Percentiles rank a stretch among this genome's conserved stretches.
Conservation (phyloP, 2,888 invertebrate species). For the Ypsolopha scabrella region DNA sequence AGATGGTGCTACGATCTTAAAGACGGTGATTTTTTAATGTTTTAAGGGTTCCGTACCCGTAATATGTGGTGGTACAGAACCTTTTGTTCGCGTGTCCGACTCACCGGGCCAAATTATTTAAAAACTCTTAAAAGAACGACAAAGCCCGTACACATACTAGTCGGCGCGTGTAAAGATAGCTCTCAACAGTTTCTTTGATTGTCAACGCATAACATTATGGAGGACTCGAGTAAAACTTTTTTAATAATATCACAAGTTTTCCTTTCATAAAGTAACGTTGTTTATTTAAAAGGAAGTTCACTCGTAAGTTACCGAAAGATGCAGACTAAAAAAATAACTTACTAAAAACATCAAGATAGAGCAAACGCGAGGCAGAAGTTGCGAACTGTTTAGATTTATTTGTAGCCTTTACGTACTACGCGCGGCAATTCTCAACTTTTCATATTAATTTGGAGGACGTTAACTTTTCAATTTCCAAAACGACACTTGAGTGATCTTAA, state of each 20-base stretch:
- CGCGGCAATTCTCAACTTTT: conserved; percentile 14
- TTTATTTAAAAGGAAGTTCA: conserved; percentile 1
- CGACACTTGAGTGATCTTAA: neutral
- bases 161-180: no score
- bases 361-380: conserved; percentile 24
- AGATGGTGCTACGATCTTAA: no score
- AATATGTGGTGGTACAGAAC: no score
- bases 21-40: no score
- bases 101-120: no score
- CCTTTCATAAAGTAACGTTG: neutral
- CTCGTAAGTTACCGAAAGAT: neutral
- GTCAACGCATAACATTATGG: neutral
- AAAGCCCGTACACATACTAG: no score
- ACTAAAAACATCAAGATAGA: conserved; percentile 10
- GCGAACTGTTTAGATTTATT: conserved; percentile 33
- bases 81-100: no score
- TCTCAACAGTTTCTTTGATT: conserved; percentile 1
- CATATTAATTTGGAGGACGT: conserved; percentile 22
- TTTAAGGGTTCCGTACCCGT: no score
- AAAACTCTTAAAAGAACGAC: no score
- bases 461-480: conserved; percentile 25
- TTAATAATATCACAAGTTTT: neutral
- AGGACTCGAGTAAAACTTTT: neutral
- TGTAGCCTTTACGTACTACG: conserved; percentile 24
- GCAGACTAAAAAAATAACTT: neutral